Percentiles rank a stretch among this genome's conserved stretches.
Evolutionary conservation across 2,888 invertebrate species (phyloP).

Genomic region (Tetragonisca angustula): DNA sequence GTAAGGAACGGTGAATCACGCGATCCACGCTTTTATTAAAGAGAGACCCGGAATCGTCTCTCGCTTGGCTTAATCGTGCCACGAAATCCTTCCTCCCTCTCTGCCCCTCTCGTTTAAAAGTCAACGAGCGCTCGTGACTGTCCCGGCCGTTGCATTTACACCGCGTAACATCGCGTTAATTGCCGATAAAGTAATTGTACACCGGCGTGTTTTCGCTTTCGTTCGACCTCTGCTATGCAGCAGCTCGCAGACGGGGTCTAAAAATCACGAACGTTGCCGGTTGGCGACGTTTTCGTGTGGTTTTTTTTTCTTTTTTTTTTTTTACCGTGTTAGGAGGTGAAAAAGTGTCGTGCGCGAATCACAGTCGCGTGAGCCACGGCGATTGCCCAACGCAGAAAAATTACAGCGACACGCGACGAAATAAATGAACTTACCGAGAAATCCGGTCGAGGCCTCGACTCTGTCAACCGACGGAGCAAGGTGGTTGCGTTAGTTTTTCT

Average conservation of each 20-base stretch:
- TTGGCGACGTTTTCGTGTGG: too few relatives aligned
- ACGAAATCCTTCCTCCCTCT: constrained; percentile 42
- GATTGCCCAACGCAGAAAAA: constrained; percentile 5
- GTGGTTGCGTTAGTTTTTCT: constrained; percentile 3
- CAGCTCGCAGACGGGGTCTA: neutral
- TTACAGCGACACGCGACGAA: neutral
- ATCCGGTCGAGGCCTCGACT: constrained; percentile 2
- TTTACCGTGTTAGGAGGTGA: neutral
- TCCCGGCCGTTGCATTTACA: constrained; percentile 35
- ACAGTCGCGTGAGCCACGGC: constrained; percentile 11
- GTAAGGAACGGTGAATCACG: constrained; percentile 46
- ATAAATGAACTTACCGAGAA: constrained; percentile 20
- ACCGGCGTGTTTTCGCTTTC: constrained; percentile 32
- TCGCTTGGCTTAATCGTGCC: constrained; percentile 57
- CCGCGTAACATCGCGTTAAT: constrained; percentile 55
- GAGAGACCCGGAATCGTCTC: constrained; percentile 22
- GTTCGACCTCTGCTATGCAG: neutral
- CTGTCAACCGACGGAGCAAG: neutral
- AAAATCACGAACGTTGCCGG: neutral
- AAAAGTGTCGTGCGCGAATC: neutral
- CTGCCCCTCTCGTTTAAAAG: constrained; percentile 31
- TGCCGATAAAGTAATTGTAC: constrained; percentile 51
- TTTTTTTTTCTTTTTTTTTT: too few relatives aligned
- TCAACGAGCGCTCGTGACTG: constrained; percentile 49
- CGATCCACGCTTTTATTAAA: constrained; percentile 44